phyloP scores from a whole-genome alignment of 1,140 invertebrate species.

The Himalopsyche phryganea region DNA sequence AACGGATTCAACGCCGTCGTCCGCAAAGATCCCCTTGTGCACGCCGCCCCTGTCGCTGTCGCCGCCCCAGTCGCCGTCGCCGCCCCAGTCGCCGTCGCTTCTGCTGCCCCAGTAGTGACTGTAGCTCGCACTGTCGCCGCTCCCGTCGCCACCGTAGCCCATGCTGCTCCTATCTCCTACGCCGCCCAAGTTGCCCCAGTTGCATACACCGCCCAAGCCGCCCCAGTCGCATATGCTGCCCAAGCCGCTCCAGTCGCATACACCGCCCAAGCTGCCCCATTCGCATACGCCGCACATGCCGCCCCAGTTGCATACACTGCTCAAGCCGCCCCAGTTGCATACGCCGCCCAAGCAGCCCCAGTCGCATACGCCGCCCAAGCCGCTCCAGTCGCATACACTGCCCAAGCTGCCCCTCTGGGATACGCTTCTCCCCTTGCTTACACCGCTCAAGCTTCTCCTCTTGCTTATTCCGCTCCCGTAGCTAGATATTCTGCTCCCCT shows the following conservation, averaged over 20 bases:
- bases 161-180: slow-evolving; percentile 22
- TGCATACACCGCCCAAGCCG: slow-evolving; percentile 24
- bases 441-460: slow-evolving; percentile 15
- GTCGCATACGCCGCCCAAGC: neutral
- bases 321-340: no score
- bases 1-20: slow-evolving; percentile 47
- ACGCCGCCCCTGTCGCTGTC: slow-evolving; percentile 29
- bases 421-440: neutral
- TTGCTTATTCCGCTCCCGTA: slow-evolving; percentile 6
- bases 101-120: slow-evolving; percentile 4
- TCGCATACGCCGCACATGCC: no score
- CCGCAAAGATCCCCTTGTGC: slow-evolving; percentile 23
- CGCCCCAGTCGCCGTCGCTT: slow-evolving; percentile 25
- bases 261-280: no score
- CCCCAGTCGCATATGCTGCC: neutral
- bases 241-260: no score
- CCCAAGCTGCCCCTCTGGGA: neutral
- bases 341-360: neutral
- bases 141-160: neutral
- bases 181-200: slow-evolving; percentile 21
- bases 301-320: no score
- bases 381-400: neutral
- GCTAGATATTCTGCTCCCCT: slow-evolving; percentile 21
- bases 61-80: slow-evolving; percentile 37
- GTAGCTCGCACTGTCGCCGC: neutral